phyloP scores from a whole-genome alignment of 2,113 vertebrate species.

The Malurus melanocephalus region DNA sequence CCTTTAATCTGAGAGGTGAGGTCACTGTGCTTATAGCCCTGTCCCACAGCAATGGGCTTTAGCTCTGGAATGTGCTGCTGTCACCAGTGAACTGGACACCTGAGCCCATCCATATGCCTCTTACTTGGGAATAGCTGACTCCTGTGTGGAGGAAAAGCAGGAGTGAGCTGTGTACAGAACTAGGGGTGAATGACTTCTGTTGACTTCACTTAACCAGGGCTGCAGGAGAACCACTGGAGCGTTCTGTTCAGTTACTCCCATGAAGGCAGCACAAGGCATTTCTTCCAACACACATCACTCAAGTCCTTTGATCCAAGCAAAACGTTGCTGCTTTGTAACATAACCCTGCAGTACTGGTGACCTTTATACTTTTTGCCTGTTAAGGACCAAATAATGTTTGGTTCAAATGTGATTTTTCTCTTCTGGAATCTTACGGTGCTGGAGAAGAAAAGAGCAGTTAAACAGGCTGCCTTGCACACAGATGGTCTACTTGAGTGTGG shows the following conservation, averaged over 20 bases:
- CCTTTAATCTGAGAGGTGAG: not conserved
- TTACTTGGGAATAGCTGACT: not conserved
- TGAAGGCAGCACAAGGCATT: not conserved
- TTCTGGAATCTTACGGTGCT: not conserved
- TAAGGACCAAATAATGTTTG: not conserved
- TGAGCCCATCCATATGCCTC: fast-evolving
- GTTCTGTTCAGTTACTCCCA: fast-evolving
- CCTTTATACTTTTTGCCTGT: not conserved
- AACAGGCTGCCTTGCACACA: not conserved
- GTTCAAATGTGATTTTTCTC: not conserved
- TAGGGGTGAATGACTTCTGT: not conserved
- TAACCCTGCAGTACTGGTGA: not conserved
- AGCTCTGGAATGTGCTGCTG: not conserved
- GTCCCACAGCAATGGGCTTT: not conserved
- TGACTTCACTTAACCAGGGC: not conserved
- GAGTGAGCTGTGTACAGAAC: not conserved
- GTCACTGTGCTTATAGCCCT: not conserved
- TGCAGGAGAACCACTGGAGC: not conserved
- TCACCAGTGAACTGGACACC: not conserved
- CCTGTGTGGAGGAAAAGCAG: not conserved
- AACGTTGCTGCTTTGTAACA: not conserved
- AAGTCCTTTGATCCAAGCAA: not conserved
- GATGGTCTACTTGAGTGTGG: not conserved
- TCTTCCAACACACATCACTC: fast-evolving
- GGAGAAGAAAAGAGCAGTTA: not conserved